Conservation (phyloP, 2,888 invertebrate species). For the Protodeltote pygarga region DNA sequence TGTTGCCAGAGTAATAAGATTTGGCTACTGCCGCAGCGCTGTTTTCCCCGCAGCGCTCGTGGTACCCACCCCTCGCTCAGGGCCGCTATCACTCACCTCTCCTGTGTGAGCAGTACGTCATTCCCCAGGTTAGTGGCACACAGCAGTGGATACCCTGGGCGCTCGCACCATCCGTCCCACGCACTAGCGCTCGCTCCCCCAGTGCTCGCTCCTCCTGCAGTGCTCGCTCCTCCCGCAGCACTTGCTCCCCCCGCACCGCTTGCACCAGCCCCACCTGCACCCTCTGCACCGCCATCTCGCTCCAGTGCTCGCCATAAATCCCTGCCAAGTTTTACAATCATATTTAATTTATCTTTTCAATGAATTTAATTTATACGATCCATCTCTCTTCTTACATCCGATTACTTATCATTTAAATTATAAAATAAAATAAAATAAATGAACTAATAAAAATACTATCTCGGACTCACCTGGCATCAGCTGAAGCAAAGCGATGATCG, state of each 20-base stretch:
- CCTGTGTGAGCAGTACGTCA: constrained; percentile 89
- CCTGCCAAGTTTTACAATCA: constrained; percentile 62
- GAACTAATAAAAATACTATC: too few species aligned
- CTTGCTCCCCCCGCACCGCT: constrained; percentile 56
- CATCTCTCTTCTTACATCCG: too few species aligned
- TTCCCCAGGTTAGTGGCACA: constrained; percentile 88
- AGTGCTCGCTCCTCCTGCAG: too few species aligned
- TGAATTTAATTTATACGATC: too few species aligned
- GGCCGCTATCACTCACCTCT: constrained; percentile 80
- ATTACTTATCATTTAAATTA: too few species aligned
- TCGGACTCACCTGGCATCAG: constrained; percentile 80
- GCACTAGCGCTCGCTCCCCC: too few species aligned
- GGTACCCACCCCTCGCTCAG: not conserved
- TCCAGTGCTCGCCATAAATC: constrained; percentile 91
- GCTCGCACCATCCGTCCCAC: constrained; percentile 91
- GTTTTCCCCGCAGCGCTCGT: too few species aligned
- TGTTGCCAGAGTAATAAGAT: too few species aligned
- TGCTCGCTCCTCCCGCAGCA: too few species aligned
- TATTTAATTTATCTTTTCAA: too few species aligned
- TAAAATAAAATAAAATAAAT: too few species aligned
- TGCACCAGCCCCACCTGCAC: constrained; percentile 56
- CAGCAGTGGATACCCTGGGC: constrained; percentile 94
- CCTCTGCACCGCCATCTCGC: constrained; percentile 64
- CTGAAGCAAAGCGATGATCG: constrained; percentile 77
- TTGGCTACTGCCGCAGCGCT: too few species aligned